Percentiles rank a stretch among this genome's conserved stretches.
These are phyloP conservation scores for Glaucopsyche alexis DNA, from an alignment of 2,888 invertebrate species.

Conservation along the genomic window DNA sequence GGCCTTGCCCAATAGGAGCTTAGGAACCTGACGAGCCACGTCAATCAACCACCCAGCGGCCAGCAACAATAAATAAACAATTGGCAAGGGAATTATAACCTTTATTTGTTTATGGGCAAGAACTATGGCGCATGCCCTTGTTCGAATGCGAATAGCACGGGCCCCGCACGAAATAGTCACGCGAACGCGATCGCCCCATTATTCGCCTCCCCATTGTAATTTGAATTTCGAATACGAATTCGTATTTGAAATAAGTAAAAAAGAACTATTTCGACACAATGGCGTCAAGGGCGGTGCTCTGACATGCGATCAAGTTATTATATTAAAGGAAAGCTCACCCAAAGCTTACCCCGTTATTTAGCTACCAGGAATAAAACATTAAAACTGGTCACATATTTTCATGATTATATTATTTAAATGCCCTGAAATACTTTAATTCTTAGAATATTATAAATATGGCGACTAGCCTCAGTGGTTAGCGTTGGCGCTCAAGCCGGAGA, in stretches of 20 bases:
- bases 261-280: conserved; percentile 79
- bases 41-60: conserved; percentile 82
- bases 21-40: conserved; percentile 88
- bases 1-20: conserved; percentile 88
- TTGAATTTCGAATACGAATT: conserved; percentile 80
- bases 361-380: conserved; percentile 17
- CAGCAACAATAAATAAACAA: conserved; percentile 53
- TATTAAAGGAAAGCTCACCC: conserved; percentile 77
- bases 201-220: conserved; percentile 79
- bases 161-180: conserved; percentile 59
- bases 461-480: no score
- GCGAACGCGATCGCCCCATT: conserved; percentile 79
- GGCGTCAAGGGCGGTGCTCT: conserved; percentile 80
- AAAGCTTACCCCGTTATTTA: conserved; percentile 61
- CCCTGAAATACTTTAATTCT: not conserved
- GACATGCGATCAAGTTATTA: conserved; percentile 81
- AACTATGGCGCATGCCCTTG: conserved; percentile 48
- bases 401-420: not conserved
- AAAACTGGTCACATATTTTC: conserved; percentile 31
- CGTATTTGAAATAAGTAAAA: conserved; percentile 79
- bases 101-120: conserved; percentile 49
- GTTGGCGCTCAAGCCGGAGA: no score
- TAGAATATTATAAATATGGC: not conserved
- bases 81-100: conserved; percentile 47
- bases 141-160: conserved; percentile 59